These are phyloP conservation scores for Carposina sasakii DNA, from an alignment of 1,140 invertebrate genomes.

Conservation along the genomic window DNA sequence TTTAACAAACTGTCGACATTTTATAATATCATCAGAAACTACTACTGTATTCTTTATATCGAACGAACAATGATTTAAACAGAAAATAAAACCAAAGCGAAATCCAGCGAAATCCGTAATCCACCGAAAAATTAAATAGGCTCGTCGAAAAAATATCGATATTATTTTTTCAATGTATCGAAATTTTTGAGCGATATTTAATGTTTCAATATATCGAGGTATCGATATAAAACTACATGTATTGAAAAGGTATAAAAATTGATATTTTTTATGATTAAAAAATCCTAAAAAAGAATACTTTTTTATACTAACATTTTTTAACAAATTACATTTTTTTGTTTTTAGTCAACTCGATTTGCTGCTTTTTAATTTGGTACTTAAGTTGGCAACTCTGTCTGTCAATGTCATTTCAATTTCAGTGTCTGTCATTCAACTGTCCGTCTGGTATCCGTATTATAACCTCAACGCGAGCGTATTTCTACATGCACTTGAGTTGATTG, in stretches of 20 bases:
- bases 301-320: constrained; percentile 18
- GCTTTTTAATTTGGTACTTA: constrained; percentile 15
- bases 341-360: constrained; percentile 14
- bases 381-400: constrained; percentile 19
- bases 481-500: too few relatives aligned
- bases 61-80: too few relatives aligned
- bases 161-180: constrained; percentile 12
- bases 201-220: too few relatives aligned
- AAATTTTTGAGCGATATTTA: constrained; percentile 10
- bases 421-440: constrained; percentile 12
- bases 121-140: too few relatives aligned
- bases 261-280: constrained; percentile 14
- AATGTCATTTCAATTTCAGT: too few relatives aligned
- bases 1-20: too few relatives aligned
- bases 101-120: too few relatives aligned
- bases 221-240: constrained; percentile 11
- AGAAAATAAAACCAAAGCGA: too few relatives aligned
- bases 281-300: constrained; percentile 7
- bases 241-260: constrained; percentile 11
- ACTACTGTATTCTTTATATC: too few relatives aligned
- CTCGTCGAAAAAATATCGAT: constrained; percentile 14
- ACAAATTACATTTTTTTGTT: constrained; percentile 15
- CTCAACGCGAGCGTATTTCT: too few relatives aligned
- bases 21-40: too few relatives aligned
- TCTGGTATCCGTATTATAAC: too few relatives aligned